Evolutionary conservation across 2,113 vertebrate genomes (phyloP), one percentile per base, ranked within the genome.

Genomic region (Phasianus colchicus): DNA sequence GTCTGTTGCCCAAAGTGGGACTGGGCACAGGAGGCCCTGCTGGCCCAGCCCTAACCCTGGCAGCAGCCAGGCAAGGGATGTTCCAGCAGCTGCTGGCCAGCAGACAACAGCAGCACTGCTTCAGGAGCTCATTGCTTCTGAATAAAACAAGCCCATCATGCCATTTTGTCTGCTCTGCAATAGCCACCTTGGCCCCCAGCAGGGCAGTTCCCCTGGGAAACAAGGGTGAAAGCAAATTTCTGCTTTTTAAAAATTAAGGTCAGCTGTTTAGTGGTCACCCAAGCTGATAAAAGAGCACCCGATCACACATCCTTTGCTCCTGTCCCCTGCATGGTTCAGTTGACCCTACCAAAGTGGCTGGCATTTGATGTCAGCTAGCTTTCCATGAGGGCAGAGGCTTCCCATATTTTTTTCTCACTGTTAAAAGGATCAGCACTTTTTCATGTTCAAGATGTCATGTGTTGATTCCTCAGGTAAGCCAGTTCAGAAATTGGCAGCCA

Each of bases 291-390:
- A 36, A 64, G 54, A 43, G 47, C 32, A 76, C 22, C 6, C 2
- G 1, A 69, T 45, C 25, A 48, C 12, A 17, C 34, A 45, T 17
- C 7, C 18, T 54, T 52, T 75, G 55, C 72, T 24, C 34, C 48
- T 7, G 14, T 38, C 9, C 16, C 24, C 2, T 1, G 18, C 55
- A 20, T 1, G 0, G 27, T 58, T 21, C 1, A 2, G 66, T 45
- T 93, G 45, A 5, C 34, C 61, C 38, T 27, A 10, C 61, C 40
- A 2, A 0, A 47, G 38, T 3, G 2, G 24, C 45, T 70, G 45
- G 27, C 47, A 47, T 17, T 78, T 1, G 0, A 5, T 74, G 18
- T 64, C 10, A 1, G 4, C 25, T 43, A 16, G 17, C n/a, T 80
- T 66, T 73, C 71, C 14, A 1, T 34, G 34, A 0, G 5, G 24